phyloP scores from a whole-genome alignment of 2,113 vertebrate species.

The Callipepla californica region DNA sequence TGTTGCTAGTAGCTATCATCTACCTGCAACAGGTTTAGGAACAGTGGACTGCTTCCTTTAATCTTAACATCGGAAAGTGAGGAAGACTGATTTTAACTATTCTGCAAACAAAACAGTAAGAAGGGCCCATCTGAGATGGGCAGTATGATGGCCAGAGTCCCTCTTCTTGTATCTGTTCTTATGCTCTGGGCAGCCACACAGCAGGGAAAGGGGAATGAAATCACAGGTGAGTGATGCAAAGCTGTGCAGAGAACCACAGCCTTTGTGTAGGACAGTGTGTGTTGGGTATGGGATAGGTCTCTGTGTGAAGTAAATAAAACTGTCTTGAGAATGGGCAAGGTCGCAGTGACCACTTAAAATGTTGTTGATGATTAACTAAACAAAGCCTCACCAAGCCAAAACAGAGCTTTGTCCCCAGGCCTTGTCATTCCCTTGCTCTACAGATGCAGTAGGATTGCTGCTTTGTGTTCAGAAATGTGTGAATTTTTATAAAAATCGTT shows the following conservation, averaged over 20 bases:
- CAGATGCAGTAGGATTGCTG: not conserved
- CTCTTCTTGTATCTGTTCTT: conserved; percentile 5
- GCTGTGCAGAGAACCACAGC: not conserved
- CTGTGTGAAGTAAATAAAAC: not conserved
- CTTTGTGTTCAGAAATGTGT: not conserved
- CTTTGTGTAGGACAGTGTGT: not conserved
- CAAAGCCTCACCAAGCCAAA: not conserved
- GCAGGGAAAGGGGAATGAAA: conserved; percentile 29
- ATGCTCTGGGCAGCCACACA: not conserved
- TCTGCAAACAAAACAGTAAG: not conserved
- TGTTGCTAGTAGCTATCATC: conserved; percentile 9
- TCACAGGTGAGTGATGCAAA: conserved; percentile 62
- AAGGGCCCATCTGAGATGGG: not conserved
- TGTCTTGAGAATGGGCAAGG: not conserved
- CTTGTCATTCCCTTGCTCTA: not conserved
- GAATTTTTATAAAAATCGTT: not conserved
- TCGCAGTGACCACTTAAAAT: not conserved
- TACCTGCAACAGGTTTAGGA: not conserved
- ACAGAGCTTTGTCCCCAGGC: not conserved
- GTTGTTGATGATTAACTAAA: not conserved
- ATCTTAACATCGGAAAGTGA: not conserved
- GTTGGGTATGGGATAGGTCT: not conserved
- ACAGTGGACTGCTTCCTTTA: not conserved
- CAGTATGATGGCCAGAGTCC: not conserved
- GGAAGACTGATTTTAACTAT: not conserved